phyloP scores from a whole-genome alignment of 2,888 invertebrate species.

The Diadegma fenestrale region DNA sequence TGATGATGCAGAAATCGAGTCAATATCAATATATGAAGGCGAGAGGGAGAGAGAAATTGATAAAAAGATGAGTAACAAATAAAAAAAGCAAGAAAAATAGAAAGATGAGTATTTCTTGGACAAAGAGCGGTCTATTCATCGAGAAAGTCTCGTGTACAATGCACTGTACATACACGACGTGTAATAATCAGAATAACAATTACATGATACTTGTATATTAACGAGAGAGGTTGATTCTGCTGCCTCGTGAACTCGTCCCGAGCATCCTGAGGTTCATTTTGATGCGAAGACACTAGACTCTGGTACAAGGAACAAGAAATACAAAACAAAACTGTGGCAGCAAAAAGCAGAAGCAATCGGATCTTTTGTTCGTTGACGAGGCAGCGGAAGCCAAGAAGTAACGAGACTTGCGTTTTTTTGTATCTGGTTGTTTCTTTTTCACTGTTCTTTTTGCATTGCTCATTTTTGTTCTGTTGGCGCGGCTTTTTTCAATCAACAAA shows the following conservation, averaged over 20 bases:
- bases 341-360: constrained; percentile 62
- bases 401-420: constrained; percentile 51
- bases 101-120: constrained; percentile 55
- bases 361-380: constrained; percentile 65
- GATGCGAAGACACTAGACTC: not conserved
- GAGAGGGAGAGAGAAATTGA: constrained; percentile 36
- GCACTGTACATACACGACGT: constrained; percentile 28
- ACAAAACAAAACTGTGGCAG: constrained; percentile 45
- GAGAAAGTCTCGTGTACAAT: constrained; percentile 46
- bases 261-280: constrained; percentile 1
- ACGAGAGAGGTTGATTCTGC: constrained; percentile 22
- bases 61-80: not conserved
- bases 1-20: constrained; percentile 70
- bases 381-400: constrained; percentile 60
- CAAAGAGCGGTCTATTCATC: constrained; percentile 69
- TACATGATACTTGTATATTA: constrained; percentile 49
- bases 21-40: constrained; percentile 52
- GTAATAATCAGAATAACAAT: constrained; percentile 58
- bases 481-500: not conserved
- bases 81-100: not conserved
- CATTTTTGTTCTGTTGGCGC: constrained; percentile 24
- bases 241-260: constrained; percentile 46
- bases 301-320: constrained; percentile 17
- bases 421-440: not conserved
- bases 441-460: not conserved